These are phyloP conservation scores for Cichlasoma orientale DNA, from an alignment of 2,797 vertebrate species.

Conservation along the genomic window DNA sequence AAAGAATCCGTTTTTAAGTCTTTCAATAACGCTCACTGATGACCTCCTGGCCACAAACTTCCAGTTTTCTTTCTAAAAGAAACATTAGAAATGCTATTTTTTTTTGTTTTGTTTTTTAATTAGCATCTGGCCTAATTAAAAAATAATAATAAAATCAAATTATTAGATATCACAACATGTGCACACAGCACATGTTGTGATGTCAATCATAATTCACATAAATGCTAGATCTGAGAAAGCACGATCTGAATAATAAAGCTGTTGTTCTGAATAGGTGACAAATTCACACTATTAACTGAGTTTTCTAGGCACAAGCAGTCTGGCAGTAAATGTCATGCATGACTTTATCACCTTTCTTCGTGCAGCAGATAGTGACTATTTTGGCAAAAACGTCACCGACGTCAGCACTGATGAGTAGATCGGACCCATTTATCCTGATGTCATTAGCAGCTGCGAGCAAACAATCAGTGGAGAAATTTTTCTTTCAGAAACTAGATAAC, in stretches of 20 bases:
- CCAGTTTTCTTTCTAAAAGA: neutral
- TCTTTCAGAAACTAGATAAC: conserved; percentile 1
- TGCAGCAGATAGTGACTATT: conserved; percentile 42
- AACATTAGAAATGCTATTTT: neutral
- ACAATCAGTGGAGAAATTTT: neutral
- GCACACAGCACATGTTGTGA: neutral
- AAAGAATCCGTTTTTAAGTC: neutral
- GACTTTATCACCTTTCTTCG: conserved; percentile 58
- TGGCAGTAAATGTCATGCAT: conserved; percentile 24
- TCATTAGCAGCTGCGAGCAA: conserved; percentile 7
- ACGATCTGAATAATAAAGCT: conserved; percentile 3
- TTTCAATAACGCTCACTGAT: neutral
- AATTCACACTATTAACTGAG: conserved; percentile 16
- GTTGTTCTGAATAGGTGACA: conserved; percentile 30
- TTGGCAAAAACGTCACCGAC: conserved; percentile 58
- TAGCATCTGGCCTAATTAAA: neutral
- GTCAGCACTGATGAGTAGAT: conserved; percentile 59
- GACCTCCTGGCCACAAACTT: neutral
- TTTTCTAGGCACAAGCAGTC: conserved; percentile 30
- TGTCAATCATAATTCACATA: conserved; percentile 3
- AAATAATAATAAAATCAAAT: too few species aligned
- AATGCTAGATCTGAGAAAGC: neutral
- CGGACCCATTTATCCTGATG: conserved; percentile 36
- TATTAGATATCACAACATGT: neutral
- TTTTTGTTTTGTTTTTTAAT: neutral